A percentile compares a stretch with the other conserved stretches of the same genome.
Evolutionary conservation across 2,888 invertebrate species (phyloP).

Genomic region (Orchesellides sinensis): DNA sequence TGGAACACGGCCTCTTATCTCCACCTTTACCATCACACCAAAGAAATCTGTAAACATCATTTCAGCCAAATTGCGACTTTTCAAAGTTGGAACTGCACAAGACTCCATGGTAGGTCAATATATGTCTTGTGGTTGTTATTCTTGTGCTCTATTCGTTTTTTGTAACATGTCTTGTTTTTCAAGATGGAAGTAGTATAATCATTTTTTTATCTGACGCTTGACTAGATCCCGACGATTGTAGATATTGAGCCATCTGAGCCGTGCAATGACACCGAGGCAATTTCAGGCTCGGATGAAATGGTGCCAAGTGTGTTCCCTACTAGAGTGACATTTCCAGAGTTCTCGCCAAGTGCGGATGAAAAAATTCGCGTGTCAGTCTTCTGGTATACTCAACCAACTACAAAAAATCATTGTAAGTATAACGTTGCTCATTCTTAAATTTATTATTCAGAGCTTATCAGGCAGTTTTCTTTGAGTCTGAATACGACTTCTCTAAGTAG

Average conservation of each 20-base stretch:
- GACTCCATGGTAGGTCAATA: constrained; percentile 25
- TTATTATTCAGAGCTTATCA: background rate
- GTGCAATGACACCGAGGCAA: constrained; percentile 69
- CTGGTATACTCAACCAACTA: constrained; percentile 80
- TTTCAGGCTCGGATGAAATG: constrained; percentile 16
- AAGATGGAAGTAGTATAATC: too few species aligned
- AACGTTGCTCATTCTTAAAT: background rate
- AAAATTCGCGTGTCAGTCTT: constrained; percentile 81
- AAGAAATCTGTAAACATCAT: constrained; percentile 78
- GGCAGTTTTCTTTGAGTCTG: too few species aligned
- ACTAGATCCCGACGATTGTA: constrained; percentile 50
- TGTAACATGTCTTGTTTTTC: too few species aligned
- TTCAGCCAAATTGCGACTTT: constrained; percentile 79
- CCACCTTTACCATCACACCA: constrained; percentile 30
- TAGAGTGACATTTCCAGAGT: constrained; percentile 31
- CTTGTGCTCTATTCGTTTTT: too few species aligned
- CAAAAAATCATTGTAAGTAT: constrained; percentile 80
- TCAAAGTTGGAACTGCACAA: constrained; percentile 76
- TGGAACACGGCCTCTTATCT: constrained; percentile 41
- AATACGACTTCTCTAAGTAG: too few species aligned
- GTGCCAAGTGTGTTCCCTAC: constrained; percentile 56
- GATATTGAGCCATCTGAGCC: constrained; percentile 61
- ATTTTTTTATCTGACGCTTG: constrained; percentile 19
- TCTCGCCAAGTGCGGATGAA: constrained; percentile 78
- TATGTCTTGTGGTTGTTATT: too few species aligned